A percentile compares a stretch with the other conserved stretches of the same genome.
Evolutionary conservation across 2,797 vertebrate genomes (phyloP).

Genomic region (Protosalanx chinensis): DNA sequence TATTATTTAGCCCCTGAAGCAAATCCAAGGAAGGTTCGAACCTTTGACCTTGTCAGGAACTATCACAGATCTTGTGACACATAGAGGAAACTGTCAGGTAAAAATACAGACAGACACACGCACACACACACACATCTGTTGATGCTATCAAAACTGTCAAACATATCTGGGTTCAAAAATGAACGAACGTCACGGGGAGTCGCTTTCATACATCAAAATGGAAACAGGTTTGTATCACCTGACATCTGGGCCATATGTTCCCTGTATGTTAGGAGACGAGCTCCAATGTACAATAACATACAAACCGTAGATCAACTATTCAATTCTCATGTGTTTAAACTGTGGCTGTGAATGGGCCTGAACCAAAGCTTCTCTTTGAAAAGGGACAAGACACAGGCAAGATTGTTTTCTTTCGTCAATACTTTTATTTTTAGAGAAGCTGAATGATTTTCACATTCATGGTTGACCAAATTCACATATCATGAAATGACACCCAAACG

Average conservation of each 20-base stretch:
- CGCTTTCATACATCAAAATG: background rate
- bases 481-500: too few species aligned
- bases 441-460: too few species aligned
- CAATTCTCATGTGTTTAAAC: background rate
- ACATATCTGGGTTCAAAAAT: too few species aligned
- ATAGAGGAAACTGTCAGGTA: too few species aligned
- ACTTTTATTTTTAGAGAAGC: background rate
- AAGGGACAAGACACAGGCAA: background rate
- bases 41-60: too few species aligned
- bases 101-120: too few species aligned
- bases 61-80: too few species aligned
- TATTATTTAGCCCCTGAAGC: too few species aligned
- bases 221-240: slow-evolving; percentile 3
- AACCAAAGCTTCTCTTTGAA: background rate
- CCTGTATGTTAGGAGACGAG: background rate
- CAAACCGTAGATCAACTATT: background rate
- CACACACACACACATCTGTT: too few species aligned
- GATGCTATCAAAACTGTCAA: too few species aligned
- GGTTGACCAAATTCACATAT: background rate
- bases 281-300: background rate
- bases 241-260: background rate
- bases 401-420: background rate
- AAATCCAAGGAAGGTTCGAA: too few species aligned
- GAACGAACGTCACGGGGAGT: background rate
- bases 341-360: background rate